Evolutionary conservation across 2,113 vertebrate genomes (phyloP), one percentile per base, ranked within the genome.

Genomic region (Corvus moneduloides): DNA sequence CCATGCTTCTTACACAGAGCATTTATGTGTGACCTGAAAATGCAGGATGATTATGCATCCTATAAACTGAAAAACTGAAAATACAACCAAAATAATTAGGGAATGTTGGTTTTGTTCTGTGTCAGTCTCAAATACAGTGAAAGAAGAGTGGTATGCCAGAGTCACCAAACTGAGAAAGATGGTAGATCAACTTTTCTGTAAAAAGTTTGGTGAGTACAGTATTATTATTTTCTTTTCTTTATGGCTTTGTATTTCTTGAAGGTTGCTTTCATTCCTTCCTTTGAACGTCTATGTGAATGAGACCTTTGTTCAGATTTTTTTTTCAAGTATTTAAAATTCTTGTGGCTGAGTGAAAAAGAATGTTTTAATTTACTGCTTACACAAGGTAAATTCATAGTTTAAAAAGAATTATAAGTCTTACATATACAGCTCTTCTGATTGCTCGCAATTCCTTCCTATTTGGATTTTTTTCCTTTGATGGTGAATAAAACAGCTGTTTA

Each of bases 151-250:
- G 98, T 97, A 97, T 63, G 94, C 97, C 66, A 97, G 91, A 52
- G 97, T 98, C 91, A 98, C 97, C 44, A 98, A 97, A 52, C 69
- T 98, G 85, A 97, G 98, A 41, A 98, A 97, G 91, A 91, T 44
- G 39, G 98, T 98, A 14, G 98, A 98, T 92, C 97, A 98, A 37
- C 95, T 98, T 51, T 98, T 98, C 93, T 98, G 98, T 93, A 98
- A 96, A 90, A 98, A 98, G 77, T 98, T 98, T 91, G 98, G 98
- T 98, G 86, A 97, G 98, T 94, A 41, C 32, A 32, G 22, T 26
- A 13, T 26, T 62, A 20, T 4, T 62, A 5, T 41, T 77, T 64
- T 35, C 2, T 71, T 44, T 56, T 49, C 8, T 46, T 41, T 24
- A 16, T 55, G 39, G 6, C 30, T 78, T 84, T 91, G 10, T 35